phyloP scores from a whole-genome alignment of 2,888 invertebrate species.

The Nycteola revayana region DNA sequence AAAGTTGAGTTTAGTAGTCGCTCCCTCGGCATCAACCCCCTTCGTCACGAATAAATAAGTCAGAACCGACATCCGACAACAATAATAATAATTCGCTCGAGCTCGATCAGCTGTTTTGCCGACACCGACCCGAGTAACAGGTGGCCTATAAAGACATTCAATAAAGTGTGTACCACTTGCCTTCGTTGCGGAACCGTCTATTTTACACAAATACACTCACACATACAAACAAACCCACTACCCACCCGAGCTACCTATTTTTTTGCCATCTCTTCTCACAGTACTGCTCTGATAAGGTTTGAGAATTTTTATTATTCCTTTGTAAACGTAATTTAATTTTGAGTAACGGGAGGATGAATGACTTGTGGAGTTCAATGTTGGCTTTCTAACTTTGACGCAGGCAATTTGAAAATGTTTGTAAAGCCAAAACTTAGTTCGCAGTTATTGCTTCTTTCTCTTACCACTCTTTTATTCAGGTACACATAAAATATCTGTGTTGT shows the following conservation, averaged over 20 bases:
- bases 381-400: no score
- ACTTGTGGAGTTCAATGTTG: no score
- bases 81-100: conserved; percentile 77
- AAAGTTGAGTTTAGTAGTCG: conserved; percentile 55
- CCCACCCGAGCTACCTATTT: conserved; percentile 33
- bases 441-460: no score
- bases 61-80: conserved; percentile 71
- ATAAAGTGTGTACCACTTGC: conserved; percentile 79
- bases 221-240: conserved; percentile 44
- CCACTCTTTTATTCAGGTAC: no score
- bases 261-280: conserved; percentile 26
- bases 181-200: conserved; percentile 71
- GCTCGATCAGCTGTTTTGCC: conserved; percentile 78
- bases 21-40: conserved; percentile 50
- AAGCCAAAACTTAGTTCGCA: no score
- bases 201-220: conserved; percentile 64
- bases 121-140: conserved; percentile 80
- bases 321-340: not conserved
- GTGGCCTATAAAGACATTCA: conserved; percentile 83
- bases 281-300: conserved; percentile 12
- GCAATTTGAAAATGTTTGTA: no score
- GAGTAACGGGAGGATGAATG: no score
- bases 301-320: conserved; percentile 2
- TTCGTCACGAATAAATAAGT: conserved; percentile 74
- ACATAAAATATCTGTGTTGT: no score